Evolutionary conservation across 1,140 invertebrate genomes (phyloP).

Genomic region (Drosophila ananassae): DNA sequence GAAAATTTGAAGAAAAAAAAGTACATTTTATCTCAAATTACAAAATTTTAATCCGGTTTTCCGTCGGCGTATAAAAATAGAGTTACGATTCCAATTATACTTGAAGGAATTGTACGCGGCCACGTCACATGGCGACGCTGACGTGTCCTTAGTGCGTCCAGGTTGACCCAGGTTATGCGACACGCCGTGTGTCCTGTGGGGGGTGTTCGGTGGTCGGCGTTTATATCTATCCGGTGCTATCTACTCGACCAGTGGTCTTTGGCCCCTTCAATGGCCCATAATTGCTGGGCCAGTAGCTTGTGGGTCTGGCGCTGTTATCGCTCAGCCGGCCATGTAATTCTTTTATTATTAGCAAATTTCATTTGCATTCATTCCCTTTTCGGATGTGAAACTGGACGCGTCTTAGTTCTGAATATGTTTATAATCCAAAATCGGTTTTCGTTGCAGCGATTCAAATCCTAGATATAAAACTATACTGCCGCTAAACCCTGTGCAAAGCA

Average conservation of each 20-base stretch:
- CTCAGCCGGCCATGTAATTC: slow-evolving; percentile 31
- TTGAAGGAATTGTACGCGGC: slow-evolving; percentile 36
- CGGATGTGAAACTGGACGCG: slow-evolving; percentile 36
- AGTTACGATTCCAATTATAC: slow-evolving; percentile 38
- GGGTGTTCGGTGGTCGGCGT: slow-evolving; percentile 10
- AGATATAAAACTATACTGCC: not conserved
- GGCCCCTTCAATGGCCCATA: slow-evolving; percentile 31
- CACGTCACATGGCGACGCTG: slow-evolving; percentile 43
- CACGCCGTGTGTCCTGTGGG: slow-evolving; percentile 1
- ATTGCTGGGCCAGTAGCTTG: slow-evolving; percentile 28
- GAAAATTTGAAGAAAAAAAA: too few relatives aligned
- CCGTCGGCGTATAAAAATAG: slow-evolving; percentile 25
- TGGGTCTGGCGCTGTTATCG: slow-evolving; percentile 26
- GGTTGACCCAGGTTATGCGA: slow-evolving; percentile 31
- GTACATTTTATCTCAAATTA: too few relatives aligned
- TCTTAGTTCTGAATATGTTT: not conserved
- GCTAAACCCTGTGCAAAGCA: slow-evolving; percentile 1
- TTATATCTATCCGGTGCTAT: slow-evolving; percentile 32
- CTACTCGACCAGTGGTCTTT: slow-evolving; percentile 12
- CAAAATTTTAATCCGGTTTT: not conserved
- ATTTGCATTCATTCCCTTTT: slow-evolving; percentile 49
- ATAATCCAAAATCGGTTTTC: slow-evolving; percentile 4
- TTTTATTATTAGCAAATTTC: slow-evolving; percentile 46
- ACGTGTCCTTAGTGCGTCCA: slow-evolving; percentile 47
- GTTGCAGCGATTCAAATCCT: slow-evolving; percentile 5